Evolutionary conservation across 2,888 invertebrate genomes (phyloP), one percentile per base, ranked within the genome.

Genomic region (Coelopa pilipes): DNA sequence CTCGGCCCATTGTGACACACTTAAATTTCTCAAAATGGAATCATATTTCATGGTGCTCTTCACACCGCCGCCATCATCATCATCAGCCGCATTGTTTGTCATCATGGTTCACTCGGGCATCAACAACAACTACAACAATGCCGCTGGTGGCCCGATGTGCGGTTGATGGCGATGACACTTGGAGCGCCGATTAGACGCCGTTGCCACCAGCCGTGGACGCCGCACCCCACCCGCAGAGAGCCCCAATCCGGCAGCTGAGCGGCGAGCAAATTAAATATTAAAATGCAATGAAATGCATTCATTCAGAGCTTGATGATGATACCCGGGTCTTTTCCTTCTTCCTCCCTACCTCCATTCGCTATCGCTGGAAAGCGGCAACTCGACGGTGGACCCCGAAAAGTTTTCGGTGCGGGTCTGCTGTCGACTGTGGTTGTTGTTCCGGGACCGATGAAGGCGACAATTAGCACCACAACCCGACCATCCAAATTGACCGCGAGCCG

Each of bases 231-330:
- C 55, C 24, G n/a, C 68, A 12, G 55, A 45, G 55, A 34, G 34
- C 55, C 55, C 34, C 55, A n/a, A 55, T 11, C 45, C 68, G 46
- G 24, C 34, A 34, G 24, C 66, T 47, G 34, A 13, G 19, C 7
- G 49, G 34, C 60, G 49, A 70, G 49, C 53, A 60, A 70, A 47
- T 60, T 70, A 21, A 70, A 17, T 62, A 65, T 24, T 46, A 55
- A 57, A 59, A 57, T 69, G 47, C 24, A 70, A 55, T 17, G 50
- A 70, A 70, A 70, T 60, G 70, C 60, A 21, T 24, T 50, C 60
- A 21, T 24, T 50, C 49, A 49, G 15, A 13, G 21, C 19, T 19
- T 9, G 34, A 34, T 34, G 34, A 34, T 34, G 34, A 34, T 34
- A 7, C 34, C 34, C 34, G 2, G 34, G 34, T 34, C 34, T 34